These are phyloP conservation scores for Panopea generosa DNA, from an alignment of 2,888 invertebrate genomes.

Conservation along the genomic window DNA sequence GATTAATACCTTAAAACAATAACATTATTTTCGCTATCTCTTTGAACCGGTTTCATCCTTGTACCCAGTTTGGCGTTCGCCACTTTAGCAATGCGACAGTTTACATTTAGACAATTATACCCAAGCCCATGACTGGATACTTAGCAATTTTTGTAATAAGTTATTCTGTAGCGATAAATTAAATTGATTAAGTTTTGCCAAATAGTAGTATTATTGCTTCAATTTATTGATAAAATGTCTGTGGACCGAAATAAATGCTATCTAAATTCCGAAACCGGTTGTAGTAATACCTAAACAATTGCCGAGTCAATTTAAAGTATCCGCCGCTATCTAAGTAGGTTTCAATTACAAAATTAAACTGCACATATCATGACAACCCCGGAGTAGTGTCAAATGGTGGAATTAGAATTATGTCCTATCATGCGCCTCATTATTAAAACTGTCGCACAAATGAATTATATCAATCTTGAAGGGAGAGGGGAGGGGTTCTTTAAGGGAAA, in stretches of 20 bases:
- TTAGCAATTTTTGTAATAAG: conserved; percentile 48
- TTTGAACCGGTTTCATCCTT: conserved; percentile 23
- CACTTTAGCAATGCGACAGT: conserved; percentile 31
- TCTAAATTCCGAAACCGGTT: conserved; percentile 40
- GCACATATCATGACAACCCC: conserved; percentile 42
- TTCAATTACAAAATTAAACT: conserved; percentile 57
- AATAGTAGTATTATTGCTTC: conserved; percentile 41
- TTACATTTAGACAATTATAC: conserved; percentile 28
- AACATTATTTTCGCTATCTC: conserved; percentile 37
- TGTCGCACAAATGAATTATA: background rate
- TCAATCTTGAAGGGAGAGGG: too few relatives aligned
- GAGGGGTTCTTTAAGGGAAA: too few relatives aligned
- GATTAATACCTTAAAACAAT: conserved; percentile 56
- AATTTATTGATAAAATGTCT: conserved; percentile 42
- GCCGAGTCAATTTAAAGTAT: conserved; percentile 51
- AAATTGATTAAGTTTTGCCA: conserved; percentile 57
- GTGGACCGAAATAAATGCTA: conserved; percentile 38
- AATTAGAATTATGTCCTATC: conserved; percentile 38
- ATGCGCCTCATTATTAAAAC: conserved; percentile 4
- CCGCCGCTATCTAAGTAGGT: conserved; percentile 42
- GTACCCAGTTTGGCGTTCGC: conserved; percentile 21
- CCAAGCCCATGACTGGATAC: background rate
- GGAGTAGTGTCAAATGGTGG: conserved; percentile 29
- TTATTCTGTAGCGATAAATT: conserved; percentile 41
- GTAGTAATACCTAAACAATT: conserved; percentile 53